Evolutionary conservation across 2,797 vertebrate species (phyloP).

Genomic region (Acipenser oxyrinchus): DNA sequence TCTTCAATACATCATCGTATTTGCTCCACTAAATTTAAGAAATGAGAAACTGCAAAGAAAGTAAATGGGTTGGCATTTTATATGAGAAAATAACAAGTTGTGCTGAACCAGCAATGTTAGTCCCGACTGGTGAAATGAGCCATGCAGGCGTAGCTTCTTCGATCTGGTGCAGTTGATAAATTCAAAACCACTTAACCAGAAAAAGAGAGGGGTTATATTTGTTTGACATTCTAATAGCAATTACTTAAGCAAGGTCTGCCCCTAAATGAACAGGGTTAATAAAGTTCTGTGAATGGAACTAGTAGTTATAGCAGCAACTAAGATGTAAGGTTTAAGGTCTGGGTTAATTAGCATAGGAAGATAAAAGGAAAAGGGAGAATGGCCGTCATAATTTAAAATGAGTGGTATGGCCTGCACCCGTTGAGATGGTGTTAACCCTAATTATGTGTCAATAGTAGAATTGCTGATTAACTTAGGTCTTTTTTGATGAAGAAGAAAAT

Average conservation of each 20-base stretch:
- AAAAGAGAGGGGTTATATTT: constrained; percentile 26
- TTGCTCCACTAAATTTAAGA: constrained; percentile 6
- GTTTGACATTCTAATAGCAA: constrained; percentile 27
- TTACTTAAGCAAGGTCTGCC: constrained; percentile 25
- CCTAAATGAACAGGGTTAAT: constrained; percentile 27
- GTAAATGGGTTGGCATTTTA: not conserved
- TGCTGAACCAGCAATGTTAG: constrained; percentile 17
- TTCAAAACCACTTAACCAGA: constrained; percentile 27
- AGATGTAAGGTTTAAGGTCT: constrained; percentile 46
- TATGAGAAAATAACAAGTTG: constrained; percentile 13
- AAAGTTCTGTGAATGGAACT: constrained; percentile 39
- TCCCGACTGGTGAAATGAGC: constrained; percentile 23
- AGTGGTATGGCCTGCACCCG: constrained; percentile 6
- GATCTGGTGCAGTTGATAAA: constrained; percentile 15
- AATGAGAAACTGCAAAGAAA: constrained; percentile 16
- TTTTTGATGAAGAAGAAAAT: not conserved
- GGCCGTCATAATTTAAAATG: constrained; percentile 16
- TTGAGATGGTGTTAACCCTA: constrained; percentile 3
- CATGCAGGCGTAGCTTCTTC: constrained; percentile 19
- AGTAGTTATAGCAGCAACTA: constrained; percentile 55
- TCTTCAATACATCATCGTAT: not conserved
- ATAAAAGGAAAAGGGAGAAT: constrained; percentile 43
- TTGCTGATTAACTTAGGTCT: constrained; percentile 5
- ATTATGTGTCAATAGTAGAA: constrained; percentile 1
- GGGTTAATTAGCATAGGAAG: constrained; percentile 57